Evolutionary conservation across 2,797 vertebrate species (phyloP).

Genomic region (Monodelphis domestica): DNA sequence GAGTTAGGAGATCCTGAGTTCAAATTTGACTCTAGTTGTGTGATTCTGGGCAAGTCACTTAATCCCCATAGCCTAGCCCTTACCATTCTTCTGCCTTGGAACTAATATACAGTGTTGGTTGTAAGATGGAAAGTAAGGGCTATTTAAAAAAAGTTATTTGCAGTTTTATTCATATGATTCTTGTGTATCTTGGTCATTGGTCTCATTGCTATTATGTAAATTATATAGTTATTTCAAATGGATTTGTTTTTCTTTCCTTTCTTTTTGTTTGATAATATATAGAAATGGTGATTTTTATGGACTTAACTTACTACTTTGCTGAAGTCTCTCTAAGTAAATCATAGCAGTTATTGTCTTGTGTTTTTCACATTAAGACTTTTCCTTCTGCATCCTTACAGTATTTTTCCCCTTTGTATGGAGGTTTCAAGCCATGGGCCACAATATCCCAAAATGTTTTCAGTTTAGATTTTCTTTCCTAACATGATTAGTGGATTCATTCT

Average conservation of each 20-base stretch:
- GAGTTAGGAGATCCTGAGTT: no score
- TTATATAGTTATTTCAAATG: background rate
- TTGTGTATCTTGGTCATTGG: background rate
- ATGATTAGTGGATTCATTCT: no score
- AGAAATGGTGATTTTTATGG: background rate
- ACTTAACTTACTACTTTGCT: background rate
- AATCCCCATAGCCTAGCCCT: no score
- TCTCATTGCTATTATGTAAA: background rate
- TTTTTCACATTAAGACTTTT: background rate
- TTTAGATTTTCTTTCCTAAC: no score
- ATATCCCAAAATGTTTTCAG: background rate
- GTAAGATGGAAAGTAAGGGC: no score
- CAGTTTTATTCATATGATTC: background rate
- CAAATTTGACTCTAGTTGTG: no score
- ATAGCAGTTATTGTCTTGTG: no score
- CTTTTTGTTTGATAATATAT: background rate
- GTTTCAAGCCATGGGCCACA: background rate
- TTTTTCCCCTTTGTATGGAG: background rate
- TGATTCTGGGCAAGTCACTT: no score
- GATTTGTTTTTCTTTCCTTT: background rate
- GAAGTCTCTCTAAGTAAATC: background rate
- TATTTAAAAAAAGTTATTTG: background rate
- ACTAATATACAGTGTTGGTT: no score
- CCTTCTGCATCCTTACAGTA: background rate
- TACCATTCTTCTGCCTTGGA: no score